Conservation (phyloP, 2,113 vertebrate species). For the Chaetura pelagica region DNA sequence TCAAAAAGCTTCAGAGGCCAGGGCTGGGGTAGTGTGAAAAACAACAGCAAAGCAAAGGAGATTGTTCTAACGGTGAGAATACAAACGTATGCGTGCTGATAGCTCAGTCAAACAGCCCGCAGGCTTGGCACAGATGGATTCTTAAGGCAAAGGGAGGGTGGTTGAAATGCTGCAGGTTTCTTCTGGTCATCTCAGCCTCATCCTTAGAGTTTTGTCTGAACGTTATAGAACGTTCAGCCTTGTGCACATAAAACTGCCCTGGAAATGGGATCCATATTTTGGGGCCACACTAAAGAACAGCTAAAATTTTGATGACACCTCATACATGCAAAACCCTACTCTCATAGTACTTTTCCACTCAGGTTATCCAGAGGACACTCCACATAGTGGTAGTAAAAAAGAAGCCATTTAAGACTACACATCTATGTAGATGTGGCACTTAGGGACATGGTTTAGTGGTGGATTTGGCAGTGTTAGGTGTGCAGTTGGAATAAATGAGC, state of each 20-base stretch:
- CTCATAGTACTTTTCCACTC: neutral
- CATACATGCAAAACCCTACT: accelerated
- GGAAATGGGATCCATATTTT: neutral
- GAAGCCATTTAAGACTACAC: neutral
- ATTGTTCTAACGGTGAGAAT: neutral
- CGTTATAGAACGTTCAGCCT: accelerated
- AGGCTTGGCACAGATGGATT: neutral
- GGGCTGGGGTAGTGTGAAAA: constrained; percentile 32
- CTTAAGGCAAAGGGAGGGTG: neutral
- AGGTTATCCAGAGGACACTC: neutral
- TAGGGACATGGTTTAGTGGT: neutral
- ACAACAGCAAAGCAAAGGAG: constrained; percentile 38
- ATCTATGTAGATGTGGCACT: neutral
- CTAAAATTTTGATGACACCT: neutral
- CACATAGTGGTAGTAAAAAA: neutral
- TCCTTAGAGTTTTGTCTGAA: neutral
- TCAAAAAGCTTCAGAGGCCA: constrained; percentile 53
- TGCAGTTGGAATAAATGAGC: accelerated
- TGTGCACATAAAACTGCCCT: neutral
- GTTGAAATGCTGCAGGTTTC: neutral
- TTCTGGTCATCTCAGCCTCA: neutral
- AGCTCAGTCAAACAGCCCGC: neutral
- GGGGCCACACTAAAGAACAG: neutral
- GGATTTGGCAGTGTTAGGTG: neutral
- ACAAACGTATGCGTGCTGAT: neutral